phyloP scores from a whole-genome alignment of 2,888 invertebrate species.

The Pristionchus fissidentatus region DNA sequence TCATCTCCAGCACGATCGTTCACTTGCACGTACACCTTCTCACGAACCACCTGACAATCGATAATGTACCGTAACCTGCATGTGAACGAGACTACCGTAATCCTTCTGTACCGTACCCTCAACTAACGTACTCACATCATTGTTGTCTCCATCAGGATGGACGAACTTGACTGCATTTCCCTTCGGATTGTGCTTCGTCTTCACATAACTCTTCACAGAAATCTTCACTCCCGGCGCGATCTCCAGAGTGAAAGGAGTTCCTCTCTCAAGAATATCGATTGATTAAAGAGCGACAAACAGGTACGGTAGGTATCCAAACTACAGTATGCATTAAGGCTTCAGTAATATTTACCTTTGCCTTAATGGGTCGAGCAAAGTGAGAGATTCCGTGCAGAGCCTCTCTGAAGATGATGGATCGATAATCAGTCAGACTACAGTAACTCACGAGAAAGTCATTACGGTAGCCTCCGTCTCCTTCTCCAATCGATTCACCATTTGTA shows the following conservation, averaged over 20 bases:
- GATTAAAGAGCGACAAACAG: background rate
- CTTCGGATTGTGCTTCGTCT: slow-evolving; percentile 49
- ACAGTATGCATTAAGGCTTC: background rate
- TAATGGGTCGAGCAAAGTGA: slow-evolving; percentile 27
- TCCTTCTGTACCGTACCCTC: background rate
- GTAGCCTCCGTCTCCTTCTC: slow-evolving; percentile 35
- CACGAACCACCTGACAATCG: background rate
- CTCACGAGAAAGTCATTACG: slow-evolving; percentile 40
- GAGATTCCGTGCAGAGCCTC: slow-evolving; percentile 39
- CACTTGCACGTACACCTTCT: slow-evolving; percentile 26
- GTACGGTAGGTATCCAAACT: no score
- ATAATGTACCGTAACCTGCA: no score
- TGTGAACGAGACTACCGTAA: background rate
- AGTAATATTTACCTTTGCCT: slow-evolving; percentile 17
- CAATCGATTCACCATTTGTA: slow-evolving; percentile 20
- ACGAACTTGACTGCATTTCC: slow-evolving; percentile 43
- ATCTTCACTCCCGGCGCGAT: slow-evolving; percentile 38
- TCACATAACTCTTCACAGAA: slow-evolving; percentile 49
- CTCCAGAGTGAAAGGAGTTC: slow-evolving; percentile 44
- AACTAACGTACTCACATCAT: slow-evolving; percentile 2
- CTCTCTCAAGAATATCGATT: slow-evolving; percentile 12
- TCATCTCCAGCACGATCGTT: background rate
- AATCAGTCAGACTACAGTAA: background rate
- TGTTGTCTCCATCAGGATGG: slow-evolving; percentile 45
- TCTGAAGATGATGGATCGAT: background rate